Conservation (phyloP, 2,888 invertebrate species). For the Meandrusa payeni region DNA sequence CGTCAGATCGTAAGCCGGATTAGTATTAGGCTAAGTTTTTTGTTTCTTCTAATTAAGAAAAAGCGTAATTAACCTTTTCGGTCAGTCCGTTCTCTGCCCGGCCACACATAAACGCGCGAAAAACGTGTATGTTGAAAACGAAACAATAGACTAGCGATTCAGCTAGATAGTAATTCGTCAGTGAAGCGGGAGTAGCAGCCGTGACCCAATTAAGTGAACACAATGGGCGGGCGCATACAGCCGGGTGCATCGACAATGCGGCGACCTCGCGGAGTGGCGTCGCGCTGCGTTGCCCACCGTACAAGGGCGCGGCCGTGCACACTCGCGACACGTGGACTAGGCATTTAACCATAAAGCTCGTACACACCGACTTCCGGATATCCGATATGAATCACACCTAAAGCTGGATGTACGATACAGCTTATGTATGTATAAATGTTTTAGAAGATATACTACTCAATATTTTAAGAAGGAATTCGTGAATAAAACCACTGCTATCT, state of each 20-base stretch:
- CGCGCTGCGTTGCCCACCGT: slow-evolving; percentile 36
- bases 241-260: slow-evolving; percentile 36
- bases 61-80: no score
- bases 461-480: no score
- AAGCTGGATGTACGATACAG: no score
- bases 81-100: no score
- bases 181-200: slow-evolving; percentile 26
- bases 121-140: slow-evolving; percentile 5
- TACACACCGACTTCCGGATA: slow-evolving; percentile 17
- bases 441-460: no score
- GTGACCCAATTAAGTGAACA: slow-evolving; percentile 32
- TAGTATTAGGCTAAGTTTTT: no score
- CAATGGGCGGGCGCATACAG: slow-evolving; percentile 28
- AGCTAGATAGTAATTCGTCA: slow-evolving; percentile 21
- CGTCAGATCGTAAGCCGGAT: no score
- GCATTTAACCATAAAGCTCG: not conserved
- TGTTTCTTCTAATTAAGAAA: no score
- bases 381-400: slow-evolving; percentile 10
- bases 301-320: slow-evolving; percentile 41
- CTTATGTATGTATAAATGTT: no score
- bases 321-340: slow-evolving; percentile 25
- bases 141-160: slow-evolving; percentile 20
- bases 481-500: no score
- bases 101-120: not conserved
- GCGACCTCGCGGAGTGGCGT: slow-evolving; percentile 33